Percentiles rank a stretch among this genome's conserved stretches.
These are phyloP conservation scores for Huso huso DNA, from an alignment of 2,797 vertebrate genomes.

Conservation along the genomic window DNA sequence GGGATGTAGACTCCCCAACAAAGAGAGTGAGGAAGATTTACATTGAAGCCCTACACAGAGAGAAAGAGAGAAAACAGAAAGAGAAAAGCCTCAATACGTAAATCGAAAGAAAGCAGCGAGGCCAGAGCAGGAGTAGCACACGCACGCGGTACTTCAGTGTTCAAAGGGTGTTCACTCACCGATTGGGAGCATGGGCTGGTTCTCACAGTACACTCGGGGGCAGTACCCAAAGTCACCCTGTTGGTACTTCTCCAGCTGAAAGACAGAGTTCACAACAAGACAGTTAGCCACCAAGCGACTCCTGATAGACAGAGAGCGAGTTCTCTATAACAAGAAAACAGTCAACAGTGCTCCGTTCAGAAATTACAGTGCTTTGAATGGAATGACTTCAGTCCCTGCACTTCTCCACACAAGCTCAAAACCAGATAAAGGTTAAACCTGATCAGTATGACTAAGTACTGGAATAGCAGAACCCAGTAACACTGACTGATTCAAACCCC, in stretches of 20 bases:
- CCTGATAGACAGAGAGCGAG: neutral
- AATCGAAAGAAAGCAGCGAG: neutral
- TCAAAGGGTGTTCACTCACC: constrained; percentile 52
- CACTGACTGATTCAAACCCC: no score
- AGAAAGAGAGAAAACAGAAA: no score
- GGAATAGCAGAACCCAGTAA: no score
- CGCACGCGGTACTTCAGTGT: neutral
- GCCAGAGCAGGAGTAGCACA: neutral
- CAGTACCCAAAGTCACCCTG: constrained; percentile 89
- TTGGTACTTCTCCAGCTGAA: constrained; percentile 84
- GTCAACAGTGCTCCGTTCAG: neutral
- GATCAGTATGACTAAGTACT: no score
- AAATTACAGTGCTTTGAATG: neutral
- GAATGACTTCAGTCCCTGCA: neutral
- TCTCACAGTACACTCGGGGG: constrained; percentile 86
- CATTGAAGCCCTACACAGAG: no score
- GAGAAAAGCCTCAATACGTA: neutral
- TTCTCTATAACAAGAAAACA: neutral
- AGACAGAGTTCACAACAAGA: neutral
- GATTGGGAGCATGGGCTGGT: constrained; percentile 88
- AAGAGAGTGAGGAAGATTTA: no score
- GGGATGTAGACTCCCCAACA: no score
- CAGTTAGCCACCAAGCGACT: no score
- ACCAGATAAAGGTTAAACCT: no score
- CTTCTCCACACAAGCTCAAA: no score